Conservation (phyloP, 2,888 invertebrate species). For the Embidobia sp. region DNA sequence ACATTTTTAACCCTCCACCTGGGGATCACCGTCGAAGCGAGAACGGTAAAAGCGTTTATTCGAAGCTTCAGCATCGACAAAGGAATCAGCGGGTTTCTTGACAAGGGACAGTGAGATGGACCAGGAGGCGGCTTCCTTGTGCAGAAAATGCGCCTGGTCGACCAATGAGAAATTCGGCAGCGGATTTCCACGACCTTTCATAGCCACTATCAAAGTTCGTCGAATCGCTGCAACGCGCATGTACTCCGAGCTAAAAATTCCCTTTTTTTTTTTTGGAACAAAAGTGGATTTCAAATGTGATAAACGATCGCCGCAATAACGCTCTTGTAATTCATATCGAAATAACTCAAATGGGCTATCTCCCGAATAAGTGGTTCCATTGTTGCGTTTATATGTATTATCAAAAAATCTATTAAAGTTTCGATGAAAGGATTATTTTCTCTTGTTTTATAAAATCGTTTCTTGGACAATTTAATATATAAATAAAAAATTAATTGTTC, state of each 20-base stretch:
- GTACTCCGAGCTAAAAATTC: background rate
- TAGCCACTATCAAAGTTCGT: constrained; percentile 37
- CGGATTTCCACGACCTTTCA: constrained; percentile 33
- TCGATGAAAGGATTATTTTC: constrained; percentile 31
- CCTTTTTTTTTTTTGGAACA: constrained; percentile 4
- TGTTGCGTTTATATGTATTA: constrained; percentile 47
- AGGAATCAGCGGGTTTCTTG: constrained; percentile 74
- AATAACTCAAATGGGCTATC: constrained; percentile 61
- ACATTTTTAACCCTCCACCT: too few relatives aligned
- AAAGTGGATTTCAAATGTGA: constrained; percentile 54
- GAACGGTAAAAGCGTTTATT: constrained; percentile 70
- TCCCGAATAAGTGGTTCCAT: constrained; percentile 55
- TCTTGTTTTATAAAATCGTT: too few relatives aligned
- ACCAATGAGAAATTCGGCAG: constrained; percentile 51
- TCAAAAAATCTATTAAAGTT: constrained; percentile 10
- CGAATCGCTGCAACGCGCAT: constrained; percentile 24
- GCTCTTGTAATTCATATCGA: constrained; percentile 58
- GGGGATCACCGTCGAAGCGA: too few relatives aligned
- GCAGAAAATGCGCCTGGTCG: constrained; percentile 60
- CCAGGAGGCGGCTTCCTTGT: constrained; percentile 58
- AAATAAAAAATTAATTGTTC: too few relatives aligned
- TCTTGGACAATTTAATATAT: too few relatives aligned
- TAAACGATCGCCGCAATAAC: constrained; percentile 48
- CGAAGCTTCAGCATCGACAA: constrained; percentile 68
- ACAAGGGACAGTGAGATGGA: constrained; percentile 56